Evolutionary conservation across 2,113 vertebrate genomes (phyloP), one percentile per base, ranked within the genome.

Genomic region (Menidia beryllina): DNA sequence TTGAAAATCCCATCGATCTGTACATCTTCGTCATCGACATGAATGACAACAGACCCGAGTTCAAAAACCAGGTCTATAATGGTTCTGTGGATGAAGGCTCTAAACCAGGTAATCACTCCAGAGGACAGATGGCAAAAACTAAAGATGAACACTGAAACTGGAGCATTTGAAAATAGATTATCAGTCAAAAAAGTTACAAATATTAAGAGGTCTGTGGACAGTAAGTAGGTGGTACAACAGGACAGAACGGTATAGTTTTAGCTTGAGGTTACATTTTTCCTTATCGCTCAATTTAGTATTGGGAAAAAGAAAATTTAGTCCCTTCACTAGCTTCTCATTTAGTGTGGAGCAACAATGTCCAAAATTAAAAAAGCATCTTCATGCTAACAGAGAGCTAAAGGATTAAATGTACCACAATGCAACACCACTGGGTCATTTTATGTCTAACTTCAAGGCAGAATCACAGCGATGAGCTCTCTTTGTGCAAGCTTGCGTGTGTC

Each of bases 11-110:
- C 20, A 98, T 99, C n/a, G 97, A 99, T 90, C 94, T 99, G 57
- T 98, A 98, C 88, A 98, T 98, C 93, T 98, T 97, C 0, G 97
- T 99, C 79, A 99, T 99, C 48, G 97, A 99, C 90, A 99, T 99
- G 97, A 99, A 99, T 0, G 97, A 99, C 94, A 99, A 99, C 94
- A 93, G 97, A 2, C 97, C 97, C 0, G 96, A 99, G 84, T 99
- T 99, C 85, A 86, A 95, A 83, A 97, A 96, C 90, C 96, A 97
- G 90, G 94, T 98, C 59, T 98, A 97, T 91, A 99, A 98, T 2
- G 97, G 97, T 59, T 98, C 96, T 0, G 97, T 98, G 93, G 95
- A 96, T 43, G 97, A 99, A 90, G 96, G 96, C 73, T 96, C 97
- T 27, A 98, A 97, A 92, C 97, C 97, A 95, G 97, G 97, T 98